phyloP scores from a whole-genome alignment of 2,888 invertebrate species.

The Penaeus monodon region DNA sequence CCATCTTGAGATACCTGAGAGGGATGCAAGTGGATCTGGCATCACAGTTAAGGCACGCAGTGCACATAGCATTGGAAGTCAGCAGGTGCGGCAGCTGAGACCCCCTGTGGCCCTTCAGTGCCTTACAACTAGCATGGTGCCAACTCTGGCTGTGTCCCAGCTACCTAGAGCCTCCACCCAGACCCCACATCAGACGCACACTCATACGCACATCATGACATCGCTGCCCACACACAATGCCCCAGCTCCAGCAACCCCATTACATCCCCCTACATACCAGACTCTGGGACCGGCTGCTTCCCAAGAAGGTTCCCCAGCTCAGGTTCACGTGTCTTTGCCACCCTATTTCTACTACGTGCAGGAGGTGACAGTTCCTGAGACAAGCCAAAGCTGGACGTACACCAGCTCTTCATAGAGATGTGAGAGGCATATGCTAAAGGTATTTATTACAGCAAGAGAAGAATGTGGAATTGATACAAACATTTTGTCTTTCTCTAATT shows the following conservation, averaged over 20 bases:
- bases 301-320: slow-evolving; percentile 34
- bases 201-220: slow-evolving; percentile 27
- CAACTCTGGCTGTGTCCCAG: slow-evolving; percentile 46
- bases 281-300: slow-evolving; percentile 27
- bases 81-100: slow-evolving; percentile 34
- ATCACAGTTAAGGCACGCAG: slow-evolving; percentile 10
- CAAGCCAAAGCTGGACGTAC: slow-evolving; percentile 44
- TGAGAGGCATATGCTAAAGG: not conserved
- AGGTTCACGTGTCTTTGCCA: slow-evolving; percentile 49
- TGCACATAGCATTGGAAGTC: slow-evolving; percentile 16
- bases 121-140: slow-evolving; percentile 44
- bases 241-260: not conserved
- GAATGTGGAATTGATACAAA: not conserved
- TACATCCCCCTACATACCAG: slow-evolving; percentile 40
- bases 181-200: slow-evolving; percentile 8
- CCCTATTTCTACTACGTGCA: slow-evolving; percentile 58
- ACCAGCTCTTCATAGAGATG: slow-evolving; percentile 30
- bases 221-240: slow-evolving; percentile 14
- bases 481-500: not conserved
- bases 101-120: slow-evolving; percentile 50
- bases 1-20: slow-evolving; percentile 8
- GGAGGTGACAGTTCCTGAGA: slow-evolving; percentile 51
- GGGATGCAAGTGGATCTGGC: slow-evolving; percentile 11
- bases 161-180: slow-evolving; percentile 29
- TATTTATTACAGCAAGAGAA: not conserved